Conservation (phyloP, 37 sponge, comb jelly and placozoan genomes). For the Diacarnus erythraeanus region DNA sequence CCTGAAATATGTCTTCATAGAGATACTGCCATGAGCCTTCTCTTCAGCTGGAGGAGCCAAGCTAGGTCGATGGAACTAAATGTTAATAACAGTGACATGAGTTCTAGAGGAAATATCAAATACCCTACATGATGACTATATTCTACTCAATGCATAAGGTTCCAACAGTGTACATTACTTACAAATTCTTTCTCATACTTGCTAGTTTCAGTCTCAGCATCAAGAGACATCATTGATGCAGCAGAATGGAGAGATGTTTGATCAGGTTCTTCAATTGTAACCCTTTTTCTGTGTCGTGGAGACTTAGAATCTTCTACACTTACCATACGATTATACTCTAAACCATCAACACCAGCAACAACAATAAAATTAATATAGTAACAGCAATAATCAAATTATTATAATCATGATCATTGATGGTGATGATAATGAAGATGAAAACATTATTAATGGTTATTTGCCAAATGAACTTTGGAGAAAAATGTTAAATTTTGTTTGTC, state of each 20-base stretch:
- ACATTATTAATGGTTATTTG: too few species aligned
- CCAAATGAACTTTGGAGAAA: too few species aligned
- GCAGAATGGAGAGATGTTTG: slow-evolving; percentile 12
- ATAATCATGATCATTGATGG: too few species aligned
- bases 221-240: slow-evolving; percentile 14
- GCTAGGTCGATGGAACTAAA: neutral
- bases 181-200: neutral
- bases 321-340: neutral
- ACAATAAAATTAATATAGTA: too few species aligned
- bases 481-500: too few species aligned
- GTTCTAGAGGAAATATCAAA: slow-evolving; percentile 51
- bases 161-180: neutral
- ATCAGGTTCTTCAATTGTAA: neutral
- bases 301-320: neutral
- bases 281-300: neutral
- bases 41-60: slow-evolving; percentile 56
- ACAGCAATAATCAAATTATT: too few species aligned
- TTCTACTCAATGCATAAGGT: too few species aligned
- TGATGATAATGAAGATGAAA: too few species aligned
- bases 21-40: slow-evolving; percentile 56
- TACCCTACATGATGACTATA: neutral
- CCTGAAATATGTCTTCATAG: slow-evolving; percentile 60
- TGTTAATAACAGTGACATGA: slow-evolving; percentile 30
- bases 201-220: slow-evolving; percentile 3
- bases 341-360: too few species aligned